Conservation (phyloP, 2,888 invertebrate species). For the Orchesellides sinensis region DNA sequence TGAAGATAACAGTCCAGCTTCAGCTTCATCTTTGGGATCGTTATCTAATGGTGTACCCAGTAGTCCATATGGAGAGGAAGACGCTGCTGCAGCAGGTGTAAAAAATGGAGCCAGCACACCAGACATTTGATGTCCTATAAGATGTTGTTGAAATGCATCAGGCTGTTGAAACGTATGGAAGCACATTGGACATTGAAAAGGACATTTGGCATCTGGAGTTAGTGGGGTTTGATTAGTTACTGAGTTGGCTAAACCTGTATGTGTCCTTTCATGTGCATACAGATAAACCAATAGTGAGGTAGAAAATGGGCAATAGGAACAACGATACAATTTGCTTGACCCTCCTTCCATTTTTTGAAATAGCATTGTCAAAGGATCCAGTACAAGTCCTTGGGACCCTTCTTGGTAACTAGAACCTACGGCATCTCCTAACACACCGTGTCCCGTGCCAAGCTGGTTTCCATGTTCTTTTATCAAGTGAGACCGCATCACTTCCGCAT, state of each 20-base stretch:
- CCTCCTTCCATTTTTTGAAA: slow-evolving; percentile 75
- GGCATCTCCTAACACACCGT: slow-evolving; percentile 41
- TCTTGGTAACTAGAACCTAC: slow-evolving; percentile 27
- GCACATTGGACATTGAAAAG: slow-evolving; percentile 81
- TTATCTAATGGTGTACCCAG: slow-evolving; percentile 43
- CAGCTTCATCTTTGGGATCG: slow-evolving; percentile 43
- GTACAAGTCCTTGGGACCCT: slow-evolving; percentile 60
- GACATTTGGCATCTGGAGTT: slow-evolving; percentile 51
- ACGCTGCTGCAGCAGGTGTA: slow-evolving; percentile 65
- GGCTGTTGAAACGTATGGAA: slow-evolving; percentile 80
- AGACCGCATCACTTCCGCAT: slow-evolving; percentile 76
- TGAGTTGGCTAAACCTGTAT: slow-evolving; percentile 78
- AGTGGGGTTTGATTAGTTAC: slow-evolving; percentile 56
- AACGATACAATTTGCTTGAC: slow-evolving; percentile 86
- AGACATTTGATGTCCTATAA: slow-evolving; percentile 80
- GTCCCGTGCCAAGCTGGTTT: slow-evolving; percentile 59
- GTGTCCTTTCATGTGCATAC: slow-evolving; percentile 94
- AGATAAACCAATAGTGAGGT: slow-evolving; percentile 93
- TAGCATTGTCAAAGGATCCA: slow-evolving; percentile 73
- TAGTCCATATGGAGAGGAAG: slow-evolving; percentile 57
- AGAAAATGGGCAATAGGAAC: slow-evolving; percentile 92
- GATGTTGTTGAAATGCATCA: slow-evolving; percentile 82
- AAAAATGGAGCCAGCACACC: slow-evolving; percentile 76
- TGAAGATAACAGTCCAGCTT: slow-evolving; percentile 25
- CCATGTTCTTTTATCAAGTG: slow-evolving; percentile 79